These are phyloP conservation scores for Trichogramma pretiosum DNA, from an alignment of 1,140 invertebrate genomes.

Conservation along the genomic window DNA sequence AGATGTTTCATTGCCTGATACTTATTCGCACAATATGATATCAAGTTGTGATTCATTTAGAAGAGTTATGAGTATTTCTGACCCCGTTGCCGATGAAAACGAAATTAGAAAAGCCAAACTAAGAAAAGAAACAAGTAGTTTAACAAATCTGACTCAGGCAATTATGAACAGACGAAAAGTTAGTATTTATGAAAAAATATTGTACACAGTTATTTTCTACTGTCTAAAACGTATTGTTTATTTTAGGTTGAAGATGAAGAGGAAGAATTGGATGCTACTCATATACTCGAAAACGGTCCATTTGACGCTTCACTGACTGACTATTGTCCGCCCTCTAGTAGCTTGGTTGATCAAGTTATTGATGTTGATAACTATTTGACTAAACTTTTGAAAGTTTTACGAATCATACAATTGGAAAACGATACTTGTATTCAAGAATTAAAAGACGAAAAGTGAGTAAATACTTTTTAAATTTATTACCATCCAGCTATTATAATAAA, in stretches of 20 bases:
- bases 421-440: slow-evolving; percentile 57
- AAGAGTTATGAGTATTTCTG: slow-evolving; percentile 36
- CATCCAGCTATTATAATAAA: background rate
- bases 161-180: slow-evolving; percentile 39
- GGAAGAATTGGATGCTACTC: slow-evolving; percentile 40
- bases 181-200: too few species aligned
- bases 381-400: slow-evolving; percentile 62
- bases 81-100: slow-evolving; percentile 34
- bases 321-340: slow-evolving; percentile 37
- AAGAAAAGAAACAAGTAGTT: slow-evolving; percentile 36
- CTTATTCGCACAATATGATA: slow-evolving; percentile 60
- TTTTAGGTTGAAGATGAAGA: slow-evolving; percentile 38
- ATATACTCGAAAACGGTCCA: slow-evolving; percentile 33
- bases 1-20: slow-evolving; percentile 55
- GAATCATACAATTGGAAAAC: slow-evolving; percentile 61
- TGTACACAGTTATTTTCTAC: too few species aligned
- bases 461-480: background rate
- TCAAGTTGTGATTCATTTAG: slow-evolving; percentile 49
- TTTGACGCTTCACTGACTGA: slow-evolving; percentile 33
- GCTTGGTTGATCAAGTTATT: slow-evolving; percentile 63
- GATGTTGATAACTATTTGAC: slow-evolving; percentile 66
- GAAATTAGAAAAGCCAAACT: slow-evolving; percentile 24
- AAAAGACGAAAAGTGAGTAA: slow-evolving; percentile 46
- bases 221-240: too few species aligned
- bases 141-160: slow-evolving; percentile 40